These are phyloP conservation scores for Agrochola circellaris DNA, from an alignment of 2,888 invertebrate genomes.

Conservation along the genomic window DNA sequence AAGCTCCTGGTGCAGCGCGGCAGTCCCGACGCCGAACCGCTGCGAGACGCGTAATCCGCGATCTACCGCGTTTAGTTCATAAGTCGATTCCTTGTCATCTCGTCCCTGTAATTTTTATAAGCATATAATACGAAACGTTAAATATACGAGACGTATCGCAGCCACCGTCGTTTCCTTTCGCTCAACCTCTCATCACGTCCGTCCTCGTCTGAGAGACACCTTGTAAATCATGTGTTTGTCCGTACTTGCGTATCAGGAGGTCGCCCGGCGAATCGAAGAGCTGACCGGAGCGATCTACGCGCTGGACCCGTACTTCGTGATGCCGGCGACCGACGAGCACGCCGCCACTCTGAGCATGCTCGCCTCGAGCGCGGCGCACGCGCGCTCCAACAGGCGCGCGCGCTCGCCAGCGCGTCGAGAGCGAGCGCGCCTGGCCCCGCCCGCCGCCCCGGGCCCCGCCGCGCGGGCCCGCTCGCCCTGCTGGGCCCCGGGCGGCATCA, in stretches of 20 bases:
- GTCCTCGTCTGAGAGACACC: constrained; percentile 78
- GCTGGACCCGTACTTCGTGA: constrained; percentile 94
- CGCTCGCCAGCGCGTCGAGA: constrained; percentile 87
- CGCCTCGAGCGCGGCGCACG: constrained; percentile 87
- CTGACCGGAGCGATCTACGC: constrained; percentile 93
- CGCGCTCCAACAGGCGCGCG: constrained; percentile 72
- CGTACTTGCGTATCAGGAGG: constrained; percentile 93
- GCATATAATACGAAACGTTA: constrained; percentile 76
- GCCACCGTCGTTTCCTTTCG: constrained; percentile 85
- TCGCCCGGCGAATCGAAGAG: constrained; percentile 93
- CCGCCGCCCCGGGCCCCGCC: constrained; percentile 57
- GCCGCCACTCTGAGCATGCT: constrained; percentile 88
- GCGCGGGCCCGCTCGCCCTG: constrained; percentile 79
- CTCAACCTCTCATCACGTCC: constrained; percentile 70
- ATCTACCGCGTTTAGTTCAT: constrained; percentile 75
- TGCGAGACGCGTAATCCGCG: constrained; percentile 91
- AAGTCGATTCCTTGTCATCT: constrained; percentile 81
- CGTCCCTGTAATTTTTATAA: constrained; percentile 80
- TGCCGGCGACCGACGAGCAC: constrained; percentile 91
- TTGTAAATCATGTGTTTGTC: constrained; percentile 88
- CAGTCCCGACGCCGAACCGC: constrained; percentile 95
- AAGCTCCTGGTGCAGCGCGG: constrained; percentile 96
- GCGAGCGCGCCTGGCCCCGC: constrained; percentile 58
- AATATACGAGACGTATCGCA: constrained; percentile 86
- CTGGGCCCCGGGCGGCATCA: constrained; percentile 94